Evolutionary conservation across 1,140 invertebrate species (phyloP).

Genomic region (Pogonognathellus flavescens): DNA sequence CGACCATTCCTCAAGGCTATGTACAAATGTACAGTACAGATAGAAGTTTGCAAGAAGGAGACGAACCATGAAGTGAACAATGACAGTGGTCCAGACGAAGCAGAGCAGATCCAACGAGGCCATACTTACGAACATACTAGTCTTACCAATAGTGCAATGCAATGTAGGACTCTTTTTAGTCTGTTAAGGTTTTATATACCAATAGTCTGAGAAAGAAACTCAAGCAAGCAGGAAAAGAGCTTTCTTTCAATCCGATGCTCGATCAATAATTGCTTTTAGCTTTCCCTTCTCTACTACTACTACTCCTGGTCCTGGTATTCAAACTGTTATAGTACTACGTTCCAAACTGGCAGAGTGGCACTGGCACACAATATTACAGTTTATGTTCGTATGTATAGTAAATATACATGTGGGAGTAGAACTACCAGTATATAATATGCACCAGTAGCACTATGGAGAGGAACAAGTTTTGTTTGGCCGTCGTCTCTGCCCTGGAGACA

Average conservation of each 20-base stretch:
- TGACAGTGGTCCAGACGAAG: background rate
- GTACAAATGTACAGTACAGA: background rate
- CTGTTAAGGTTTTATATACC: too few species aligned
- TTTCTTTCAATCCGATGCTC: constrained; percentile 40
- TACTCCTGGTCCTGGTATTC: background rate
- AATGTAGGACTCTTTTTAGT: too few species aligned
- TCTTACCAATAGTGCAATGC: too few species aligned
- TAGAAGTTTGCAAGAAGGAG: background rate
- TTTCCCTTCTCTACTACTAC: background rate
- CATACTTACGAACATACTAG: too few species aligned
- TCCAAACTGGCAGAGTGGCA: too few species aligned
- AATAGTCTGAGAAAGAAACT: constrained; percentile 2
- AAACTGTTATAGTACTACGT: background rate
- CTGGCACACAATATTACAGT: too few species aligned
- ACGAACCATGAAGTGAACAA: constrained; percentile 18
- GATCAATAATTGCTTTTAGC: constrained; percentile 45
- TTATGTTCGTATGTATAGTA: too few species aligned
- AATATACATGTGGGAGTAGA: background rate
- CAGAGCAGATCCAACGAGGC: background rate
- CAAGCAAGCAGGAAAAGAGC: constrained; percentile 27
- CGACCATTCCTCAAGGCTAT: too few species aligned
- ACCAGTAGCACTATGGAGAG: background rate
- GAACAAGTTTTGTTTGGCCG: constrained; percentile 12
- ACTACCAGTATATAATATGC: background rate
- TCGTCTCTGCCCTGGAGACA: constrained; percentile 14